These are phyloP conservation scores for Capra hircus DNA, from an alignment of 2,113 vertebrate genomes.

Conservation along the genomic window DNA sequence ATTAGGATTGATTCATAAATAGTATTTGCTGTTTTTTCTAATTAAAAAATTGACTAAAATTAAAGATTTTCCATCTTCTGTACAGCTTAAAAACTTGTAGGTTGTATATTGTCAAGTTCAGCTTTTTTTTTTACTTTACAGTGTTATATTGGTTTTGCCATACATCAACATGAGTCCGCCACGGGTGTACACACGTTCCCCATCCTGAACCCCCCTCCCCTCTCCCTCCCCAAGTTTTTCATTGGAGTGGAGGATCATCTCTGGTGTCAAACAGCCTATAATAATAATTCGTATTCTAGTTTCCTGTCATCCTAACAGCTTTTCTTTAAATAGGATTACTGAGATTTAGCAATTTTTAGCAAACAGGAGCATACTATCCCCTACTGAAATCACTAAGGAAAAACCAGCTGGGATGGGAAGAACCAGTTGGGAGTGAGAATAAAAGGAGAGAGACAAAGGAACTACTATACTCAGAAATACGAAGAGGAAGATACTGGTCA, in stretches of 20 bases:
- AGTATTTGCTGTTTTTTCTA: neutral
- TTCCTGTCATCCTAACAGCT: neutral
- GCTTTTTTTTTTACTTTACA: neutral
- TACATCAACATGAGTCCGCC: no score
- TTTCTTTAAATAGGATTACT: neutral
- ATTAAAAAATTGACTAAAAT: neutral
- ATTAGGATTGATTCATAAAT: neutral
- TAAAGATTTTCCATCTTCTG: neutral
- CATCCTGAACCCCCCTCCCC: no score
- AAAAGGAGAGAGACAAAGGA: neutral
- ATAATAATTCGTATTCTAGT: neutral
- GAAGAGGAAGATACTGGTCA: neutral
- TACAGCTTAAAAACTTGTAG: neutral
- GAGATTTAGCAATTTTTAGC: neutral
- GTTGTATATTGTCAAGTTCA: neutral
- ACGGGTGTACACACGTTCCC: no score
- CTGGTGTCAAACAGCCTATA: neutral
- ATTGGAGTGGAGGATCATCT: neutral
- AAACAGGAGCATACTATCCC: neutral
- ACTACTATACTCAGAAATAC: neutral
- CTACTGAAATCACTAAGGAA: neutral
- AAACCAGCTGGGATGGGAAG: neutral
- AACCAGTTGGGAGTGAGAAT: neutral
- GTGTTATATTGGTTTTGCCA: no score
- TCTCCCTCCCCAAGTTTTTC: neutral